Base-by-base conservation (phyloP, 2,113 vertebrate genomes). In the Meles meles region DNA sequence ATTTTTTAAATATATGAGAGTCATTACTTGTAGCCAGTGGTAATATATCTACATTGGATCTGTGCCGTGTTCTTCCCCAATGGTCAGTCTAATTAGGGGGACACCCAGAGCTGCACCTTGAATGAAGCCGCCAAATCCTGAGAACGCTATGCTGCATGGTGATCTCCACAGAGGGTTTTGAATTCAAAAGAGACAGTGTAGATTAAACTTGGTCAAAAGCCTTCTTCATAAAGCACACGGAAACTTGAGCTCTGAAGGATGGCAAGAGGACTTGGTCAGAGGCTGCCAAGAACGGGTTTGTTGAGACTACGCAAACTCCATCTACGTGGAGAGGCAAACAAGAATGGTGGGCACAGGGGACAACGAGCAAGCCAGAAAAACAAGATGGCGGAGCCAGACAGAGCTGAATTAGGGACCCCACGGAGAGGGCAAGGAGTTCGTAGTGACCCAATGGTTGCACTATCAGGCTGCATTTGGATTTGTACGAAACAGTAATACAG, bases 221-320 rank as follows among this genome's bases (percentile, higher is more conserved):
- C 65, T 91, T 84, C 65, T 91, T 80, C 86, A 67, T 44, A 34
- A 81, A 93, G 90, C n/a, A 44, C 59, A 69, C 37, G 21, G 44
- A 93, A 49, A 18, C 72, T 61, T 74, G 57, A 71, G 42, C 65
- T 72, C 79, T 90, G 59, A 88, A 96, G 67, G 25, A 92, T 29
- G 65, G 44, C 37, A 37, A 82, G 52, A 47, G 86, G 25, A n/a
- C 67, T 65, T 94, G 92, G 39, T 63, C 42, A 69, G 39, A 93
- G 31, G 52, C 79, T 4, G 4, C 79, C 57, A 76, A 47, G 31
- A 93, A 47, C 11, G 31, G 37, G 4, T 21, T 61, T 17, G 7
- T 2, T 18, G 52, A 77, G 63, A 72, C 21, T 47, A 67, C 39
- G 67, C 61, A 59, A 57, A 67, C 10, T 39, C 29, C 67, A 42